These are phyloP conservation scores for Hypolimnas misippus DNA, from an alignment of 2,888 invertebrate genomes.

Conservation along the genomic window DNA sequence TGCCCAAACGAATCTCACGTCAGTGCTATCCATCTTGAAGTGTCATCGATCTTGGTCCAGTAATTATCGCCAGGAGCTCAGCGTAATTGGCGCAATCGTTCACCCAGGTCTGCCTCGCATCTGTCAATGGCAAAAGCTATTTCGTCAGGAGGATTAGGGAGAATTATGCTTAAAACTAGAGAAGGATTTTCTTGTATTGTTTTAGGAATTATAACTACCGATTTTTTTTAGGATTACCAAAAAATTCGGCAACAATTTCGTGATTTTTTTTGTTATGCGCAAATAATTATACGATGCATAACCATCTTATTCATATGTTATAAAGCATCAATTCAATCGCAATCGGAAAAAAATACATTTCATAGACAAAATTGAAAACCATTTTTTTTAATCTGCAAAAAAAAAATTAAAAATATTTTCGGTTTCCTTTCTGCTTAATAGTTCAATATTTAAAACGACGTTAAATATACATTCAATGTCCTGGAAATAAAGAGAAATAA, in stretches of 20 bases:
- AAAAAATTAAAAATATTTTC: no score
- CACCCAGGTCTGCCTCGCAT: constrained; percentile 44
- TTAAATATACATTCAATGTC: no score
- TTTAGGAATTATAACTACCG: neutral
- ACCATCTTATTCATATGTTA: no score
- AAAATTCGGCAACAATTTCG: neutral
- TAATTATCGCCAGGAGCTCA: constrained; percentile 49
- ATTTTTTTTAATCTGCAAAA: no score
- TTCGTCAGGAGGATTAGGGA: constrained; percentile 13
- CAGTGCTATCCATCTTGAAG: constrained; percentile 27
- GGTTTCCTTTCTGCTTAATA: no score
- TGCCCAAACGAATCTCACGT: constrained; percentile 29
- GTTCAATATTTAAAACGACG: no score
- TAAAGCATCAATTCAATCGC: no score
- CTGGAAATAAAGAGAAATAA: no score
- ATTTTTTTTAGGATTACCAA: neutral
- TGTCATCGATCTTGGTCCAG: constrained; percentile 49
- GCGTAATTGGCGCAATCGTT: constrained; percentile 55
- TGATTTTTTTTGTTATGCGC: no score
- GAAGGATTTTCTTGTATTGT: neutral
- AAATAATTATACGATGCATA: no score
- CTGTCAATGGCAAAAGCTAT: constrained; percentile 48
- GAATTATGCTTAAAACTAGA: constrained; percentile 7
- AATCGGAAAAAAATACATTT: no score
- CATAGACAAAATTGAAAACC: no score